Evolutionary conservation across 2,888 invertebrate genomes (phyloP).

Genomic region (Bruchidius siliquastri): DNA sequence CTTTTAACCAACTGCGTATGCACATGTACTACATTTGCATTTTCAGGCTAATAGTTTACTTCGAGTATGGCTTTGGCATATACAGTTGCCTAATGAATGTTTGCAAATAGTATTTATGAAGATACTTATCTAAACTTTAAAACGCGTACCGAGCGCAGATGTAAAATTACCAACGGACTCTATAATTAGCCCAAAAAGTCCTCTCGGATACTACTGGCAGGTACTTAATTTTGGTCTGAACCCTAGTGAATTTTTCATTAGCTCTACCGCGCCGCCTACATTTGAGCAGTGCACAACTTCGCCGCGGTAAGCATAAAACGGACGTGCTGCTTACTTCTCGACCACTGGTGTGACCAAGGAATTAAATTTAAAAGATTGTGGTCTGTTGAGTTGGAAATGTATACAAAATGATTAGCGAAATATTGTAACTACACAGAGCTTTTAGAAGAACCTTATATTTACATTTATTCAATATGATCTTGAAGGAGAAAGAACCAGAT

Average conservation of each 20-base stretch:
- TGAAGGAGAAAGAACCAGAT: too few relatives aligned
- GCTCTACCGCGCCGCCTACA: neutral
- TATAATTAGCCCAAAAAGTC: neutral
- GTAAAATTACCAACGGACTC: neutral
- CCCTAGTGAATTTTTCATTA: neutral
- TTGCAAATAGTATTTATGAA: neutral
- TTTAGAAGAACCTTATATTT: too few relatives aligned
- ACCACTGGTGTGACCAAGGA: neutral
- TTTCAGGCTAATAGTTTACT: too few relatives aligned
- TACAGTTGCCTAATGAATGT: neutral
- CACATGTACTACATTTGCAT: too few relatives aligned
- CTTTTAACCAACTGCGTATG: too few relatives aligned
- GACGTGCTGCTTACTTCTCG: neutral
- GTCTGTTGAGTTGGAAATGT: neutral
- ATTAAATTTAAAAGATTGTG: neutral
- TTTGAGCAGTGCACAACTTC: neutral
- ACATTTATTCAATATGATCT: too few relatives aligned
- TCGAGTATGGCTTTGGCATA: too few relatives aligned
- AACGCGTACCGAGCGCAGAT: neutral
- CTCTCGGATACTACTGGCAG: neutral
- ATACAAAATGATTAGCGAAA: too few relatives aligned
- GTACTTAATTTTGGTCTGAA: neutral
- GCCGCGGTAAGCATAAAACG: neutral
- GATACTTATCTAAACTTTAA: neutral
- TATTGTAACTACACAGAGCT: too few relatives aligned